These are phyloP conservation scores for Drosophila flavopinicola DNA, from an alignment of 2,888 invertebrate species.

Conservation along the genomic window DNA sequence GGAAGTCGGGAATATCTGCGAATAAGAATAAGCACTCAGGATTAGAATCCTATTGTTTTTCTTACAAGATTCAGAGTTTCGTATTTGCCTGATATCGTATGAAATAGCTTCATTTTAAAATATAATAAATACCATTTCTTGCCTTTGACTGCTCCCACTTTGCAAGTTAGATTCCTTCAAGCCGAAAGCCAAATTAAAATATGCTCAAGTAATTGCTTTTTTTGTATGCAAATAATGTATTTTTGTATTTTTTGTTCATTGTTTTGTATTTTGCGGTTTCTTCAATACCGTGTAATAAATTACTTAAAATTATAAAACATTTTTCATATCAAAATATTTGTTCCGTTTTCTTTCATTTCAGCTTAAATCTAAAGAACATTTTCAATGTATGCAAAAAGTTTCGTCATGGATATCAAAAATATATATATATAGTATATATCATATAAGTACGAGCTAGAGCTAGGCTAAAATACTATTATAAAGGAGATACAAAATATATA, in stretches of 20 bases:
- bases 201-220: not conserved
- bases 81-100: no score
- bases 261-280: conserved; percentile 37
- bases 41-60: not conserved
- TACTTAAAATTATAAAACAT: conserved; percentile 82
- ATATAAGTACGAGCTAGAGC: conserved; percentile 49
- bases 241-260: conserved; percentile 26
- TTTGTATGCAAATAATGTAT: conserved; percentile 62
- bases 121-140: not conserved
- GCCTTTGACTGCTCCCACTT: not conserved
- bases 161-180: conserved; percentile 10
- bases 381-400: conserved; percentile 67
- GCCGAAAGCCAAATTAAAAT: conserved; percentile 7
- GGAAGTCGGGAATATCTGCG: not conserved
- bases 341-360: conserved; percentile 20
- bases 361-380: conserved; percentile 57
- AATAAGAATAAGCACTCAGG: not conserved
- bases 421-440: conserved; percentile 20
- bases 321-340: conserved; percentile 75
- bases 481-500: conserved; percentile 53
- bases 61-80: no score
- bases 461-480: conserved; percentile 65
- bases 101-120: no score
- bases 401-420: conserved; percentile 65
- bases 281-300: conserved; percentile 73